Base-by-base conservation (phyloP, 2,113 vertebrate genomes). In the Diglossa brunneiventris region DNA sequence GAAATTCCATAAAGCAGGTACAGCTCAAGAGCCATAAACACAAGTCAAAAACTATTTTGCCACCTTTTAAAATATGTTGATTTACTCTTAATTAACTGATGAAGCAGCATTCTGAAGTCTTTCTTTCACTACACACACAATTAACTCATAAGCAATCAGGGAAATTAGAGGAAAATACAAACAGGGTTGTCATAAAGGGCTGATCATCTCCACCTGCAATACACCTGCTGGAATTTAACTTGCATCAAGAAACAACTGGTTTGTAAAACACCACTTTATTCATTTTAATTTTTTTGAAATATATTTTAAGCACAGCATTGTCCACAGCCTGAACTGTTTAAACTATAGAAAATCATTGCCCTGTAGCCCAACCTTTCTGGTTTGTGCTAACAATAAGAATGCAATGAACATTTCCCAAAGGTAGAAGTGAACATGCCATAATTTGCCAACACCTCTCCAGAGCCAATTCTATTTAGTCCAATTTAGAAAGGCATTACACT, bases 121-220 rank as follows among this genome's bases (percentile, higher is more conserved):
- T 97, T 96, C 90, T 95, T 85, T 91, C 92, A 97, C 47, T 77
- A 89, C 50, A 96, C 52, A 96, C 94, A 95, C 55, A 73, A 97
- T 96, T 98, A 97, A 97, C 96, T 97, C 58, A 17, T 92, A 95
- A 92, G 96, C 90, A 98, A 97, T 97, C 97, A 98, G 97, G 94
- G 47, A 93, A 96, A 98, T 97, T 95, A 95, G 83, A 95, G 69
- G 68, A 95, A 98, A 98, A 97, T 96, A 95, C 82, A 96, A 97
- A 75, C 87, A 95, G 83, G 84, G 59, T 49, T 97, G 96, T 94
- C 83, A 89, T 68, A 87, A 94, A 97, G 52, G 11, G 6, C 63
- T 97, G 95, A 98, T 97, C 87, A 97, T 74, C 78, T 77, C 90
- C 97, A 98, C 95, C 97, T 97, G 97, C 67, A 76, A 76, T 61